Percentiles rank a stretch among this genome's conserved stretches.
Evolutionary conservation across 2,888 invertebrate genomes (phyloP).

Genomic region (Polylopha cassiicola): DNA sequence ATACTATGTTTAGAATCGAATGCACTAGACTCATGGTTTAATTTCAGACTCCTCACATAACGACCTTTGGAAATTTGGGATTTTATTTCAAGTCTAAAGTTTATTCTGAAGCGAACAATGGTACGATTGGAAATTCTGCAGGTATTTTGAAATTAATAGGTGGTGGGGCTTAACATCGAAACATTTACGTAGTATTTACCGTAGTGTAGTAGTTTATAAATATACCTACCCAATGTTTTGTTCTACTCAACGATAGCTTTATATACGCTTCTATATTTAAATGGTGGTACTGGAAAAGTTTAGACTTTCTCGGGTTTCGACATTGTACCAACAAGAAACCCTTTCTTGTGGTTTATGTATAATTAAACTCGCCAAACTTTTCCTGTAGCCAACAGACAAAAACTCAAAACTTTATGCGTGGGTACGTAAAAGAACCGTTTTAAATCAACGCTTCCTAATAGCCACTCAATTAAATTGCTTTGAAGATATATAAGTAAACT

Average conservation of each 20-base stretch:
- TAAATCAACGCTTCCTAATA: constrained; percentile 28
- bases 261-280: constrained; percentile 34
- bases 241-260: constrained; percentile 31
- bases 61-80: constrained; percentile 64
- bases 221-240: constrained; percentile 22
- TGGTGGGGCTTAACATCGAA: constrained; percentile 53
- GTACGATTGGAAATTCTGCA: constrained; percentile 69
- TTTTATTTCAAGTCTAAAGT: constrained; percentile 50
- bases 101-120: constrained; percentile 54
- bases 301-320: neutral
- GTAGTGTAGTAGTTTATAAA: constrained; percentile 25
- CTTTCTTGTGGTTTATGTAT: neutral
- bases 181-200: constrained; percentile 20
- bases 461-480: constrained; percentile 26
- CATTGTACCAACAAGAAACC: constrained; percentile 18
- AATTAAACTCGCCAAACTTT: constrained; percentile 32
- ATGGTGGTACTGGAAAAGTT: constrained; percentile 35
- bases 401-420: constrained; percentile 27
- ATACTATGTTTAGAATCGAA: constrained; percentile 31
- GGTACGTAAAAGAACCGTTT: constrained; percentile 33
- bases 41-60: constrained; percentile 68
- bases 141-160: constrained; percentile 59
- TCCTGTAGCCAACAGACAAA: constrained; percentile 36
- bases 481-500: constrained; percentile 17
- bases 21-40: constrained; percentile 60